Conservation (phyloP, 2,113 vertebrate species). For the Plotosus lineatus region DNA sequence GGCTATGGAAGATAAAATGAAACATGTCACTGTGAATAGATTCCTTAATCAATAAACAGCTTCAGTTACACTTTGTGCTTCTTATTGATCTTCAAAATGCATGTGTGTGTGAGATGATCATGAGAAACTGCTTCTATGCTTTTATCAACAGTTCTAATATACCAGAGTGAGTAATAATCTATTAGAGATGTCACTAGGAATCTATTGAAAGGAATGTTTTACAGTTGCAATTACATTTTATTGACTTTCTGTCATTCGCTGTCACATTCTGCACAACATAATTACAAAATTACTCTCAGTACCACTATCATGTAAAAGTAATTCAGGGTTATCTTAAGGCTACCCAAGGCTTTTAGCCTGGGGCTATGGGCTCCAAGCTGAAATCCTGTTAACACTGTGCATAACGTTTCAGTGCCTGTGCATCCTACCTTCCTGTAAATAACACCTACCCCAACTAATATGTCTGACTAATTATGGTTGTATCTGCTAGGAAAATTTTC, state of each 20-base stretch:
- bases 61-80: neutral
- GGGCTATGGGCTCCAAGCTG: too few relatives aligned
- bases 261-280: neutral
- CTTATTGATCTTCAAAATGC: neutral
- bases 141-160: neutral
- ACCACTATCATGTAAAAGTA: too few relatives aligned
- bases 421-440: too few relatives aligned
- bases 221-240: neutral
- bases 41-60: neutral
- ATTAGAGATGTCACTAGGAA: neutral
- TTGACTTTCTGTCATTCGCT: neutral
- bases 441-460: too few relatives aligned
- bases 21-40: neutral
- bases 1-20: neutral
- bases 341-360: too few relatives aligned
- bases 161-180: neutral
- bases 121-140: neutral
- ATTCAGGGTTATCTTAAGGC: too few relatives aligned
- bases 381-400: too few relatives aligned
- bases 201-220: neutral
- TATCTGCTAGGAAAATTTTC: too few relatives aligned
- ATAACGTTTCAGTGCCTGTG: too few relatives aligned
- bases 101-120: neutral
- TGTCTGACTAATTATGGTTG: too few relatives aligned
- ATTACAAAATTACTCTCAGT: neutral